These are phyloP conservation scores for Raja brachyura DNA, from an alignment of 2,113 vertebrate genomes.

Conservation along the genomic window DNA sequence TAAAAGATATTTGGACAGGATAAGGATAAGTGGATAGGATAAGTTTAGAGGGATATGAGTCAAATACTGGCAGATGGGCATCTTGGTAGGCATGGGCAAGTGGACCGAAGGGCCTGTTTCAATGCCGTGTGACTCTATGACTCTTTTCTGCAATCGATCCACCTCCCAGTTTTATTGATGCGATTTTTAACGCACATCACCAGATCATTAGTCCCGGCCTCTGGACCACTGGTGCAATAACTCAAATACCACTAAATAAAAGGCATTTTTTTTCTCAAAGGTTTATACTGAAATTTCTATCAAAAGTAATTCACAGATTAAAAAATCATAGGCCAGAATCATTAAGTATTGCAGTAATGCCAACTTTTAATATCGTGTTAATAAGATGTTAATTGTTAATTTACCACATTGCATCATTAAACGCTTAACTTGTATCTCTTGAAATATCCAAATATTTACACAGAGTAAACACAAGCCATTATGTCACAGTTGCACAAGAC, in stretches of 20 bases:
- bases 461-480: not conserved
- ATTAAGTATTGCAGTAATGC: not conserved
- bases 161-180: too few species aligned
- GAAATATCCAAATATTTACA: not conserved
- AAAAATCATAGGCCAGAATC: not conserved
- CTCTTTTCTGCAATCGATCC: too few species aligned
- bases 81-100: too few species aligned
- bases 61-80: too few species aligned
- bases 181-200: too few species aligned
- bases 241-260: not conserved
- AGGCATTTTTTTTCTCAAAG: not conserved
- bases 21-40: too few species aligned
- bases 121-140: too few species aligned
- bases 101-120: too few species aligned
- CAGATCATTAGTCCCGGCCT: too few species aligned
- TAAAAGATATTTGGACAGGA: too few species aligned
- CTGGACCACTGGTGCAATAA: too few species aligned
- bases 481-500: not conserved
- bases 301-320: not conserved
- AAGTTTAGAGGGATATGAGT: too few species aligned
- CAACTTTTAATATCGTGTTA: conserved; percentile 19
- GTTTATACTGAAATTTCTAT: not conserved
- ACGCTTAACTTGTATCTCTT: not conserved
- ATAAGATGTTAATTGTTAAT: conserved; percentile 13
- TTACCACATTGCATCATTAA: conserved; percentile 1